Evolutionary conservation across 2,797 vertebrate genomes (phyloP), one percentile per base, ranked within the genome.

Genomic region (Selene dorsalis): DNA sequence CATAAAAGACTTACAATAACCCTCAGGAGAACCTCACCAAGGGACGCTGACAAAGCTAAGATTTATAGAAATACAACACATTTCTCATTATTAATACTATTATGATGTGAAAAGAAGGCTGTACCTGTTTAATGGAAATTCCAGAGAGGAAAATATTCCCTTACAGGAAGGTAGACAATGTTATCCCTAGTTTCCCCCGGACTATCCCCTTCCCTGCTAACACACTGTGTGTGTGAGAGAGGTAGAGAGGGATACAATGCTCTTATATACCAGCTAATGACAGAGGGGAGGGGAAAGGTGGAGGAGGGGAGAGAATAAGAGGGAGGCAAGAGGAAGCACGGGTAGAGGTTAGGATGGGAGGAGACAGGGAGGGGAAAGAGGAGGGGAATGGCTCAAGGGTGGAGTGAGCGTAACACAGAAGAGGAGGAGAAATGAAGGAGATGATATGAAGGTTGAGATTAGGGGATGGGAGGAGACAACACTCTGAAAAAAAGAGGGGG

Each of bases 181-280:
- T 88, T 87, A 89, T 83, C 84, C 90, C 84, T 69, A 74, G 84
- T 83, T 85, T 89, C 73, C 87, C 80, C 70, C 73, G 63, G 77
- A 82, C 83, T 79, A 64, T 83, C 78, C 89, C 82, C 82, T 83
- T 91, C 88, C 80, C 83, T 84, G 84, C 35, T 84, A 89, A 89
- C 85, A 88, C 88, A 89, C 88, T 14, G 71, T 70, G 30, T 64
- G 86, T 90, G 91, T 92, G 90, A 86, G 86, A 72, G 86, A 89
- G 86, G 81, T 74, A 67, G 38, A 71, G 83, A 74, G 73, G 84
- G 89, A 90, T 89, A 84, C 79, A 89, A 83, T 76, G 90, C 87
- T 90, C 82, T 93, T 94, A 92, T 93, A 93, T 92, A 91, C 66
- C 58, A 84, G 84, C 88, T 89, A 90, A 90, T 89, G 89, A 91